phyloP scores from a whole-genome alignment of 2,797 vertebrate species.

The Sebastiscus tertius region DNA sequence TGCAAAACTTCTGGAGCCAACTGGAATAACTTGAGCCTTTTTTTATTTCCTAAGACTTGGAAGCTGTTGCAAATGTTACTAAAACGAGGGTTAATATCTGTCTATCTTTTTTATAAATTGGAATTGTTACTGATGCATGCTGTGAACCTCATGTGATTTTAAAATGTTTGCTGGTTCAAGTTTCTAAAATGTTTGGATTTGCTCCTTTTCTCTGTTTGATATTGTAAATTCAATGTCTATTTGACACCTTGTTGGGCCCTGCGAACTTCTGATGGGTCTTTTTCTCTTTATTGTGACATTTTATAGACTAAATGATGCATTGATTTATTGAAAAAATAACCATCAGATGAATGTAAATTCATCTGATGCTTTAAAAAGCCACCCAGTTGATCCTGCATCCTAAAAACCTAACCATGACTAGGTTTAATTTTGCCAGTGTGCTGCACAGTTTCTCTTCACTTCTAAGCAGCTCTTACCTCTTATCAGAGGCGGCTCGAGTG shows the following conservation, averaged over 20 bases:
- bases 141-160: not conserved
- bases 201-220: not conserved
- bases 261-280: not conserved
- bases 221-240: not conserved
- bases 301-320: not conserved
- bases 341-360: not conserved
- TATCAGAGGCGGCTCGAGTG: conserved; percentile 16
- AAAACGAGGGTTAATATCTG: not conserved
- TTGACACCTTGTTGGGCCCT: not conserved
- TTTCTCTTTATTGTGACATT: not conserved
- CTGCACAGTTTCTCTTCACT: conserved; percentile 21
- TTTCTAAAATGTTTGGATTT: not conserved
- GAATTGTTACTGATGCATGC: no score
- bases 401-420: not conserved
- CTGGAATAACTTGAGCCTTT: not conserved
- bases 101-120: not conserved
- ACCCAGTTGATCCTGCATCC: not conserved
- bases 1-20: not conserved
- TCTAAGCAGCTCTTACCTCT: conserved; percentile 32
- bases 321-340: not conserved
- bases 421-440: conserved; percentile 25
- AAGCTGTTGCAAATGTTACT: not conserved
- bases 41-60: not conserved
- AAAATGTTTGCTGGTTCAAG: not conserved
- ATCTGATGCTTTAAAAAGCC: not conserved